phyloP scores from a whole-genome alignment of 2,113 vertebrate species.

The Dasyornis broadbenti region DNA sequence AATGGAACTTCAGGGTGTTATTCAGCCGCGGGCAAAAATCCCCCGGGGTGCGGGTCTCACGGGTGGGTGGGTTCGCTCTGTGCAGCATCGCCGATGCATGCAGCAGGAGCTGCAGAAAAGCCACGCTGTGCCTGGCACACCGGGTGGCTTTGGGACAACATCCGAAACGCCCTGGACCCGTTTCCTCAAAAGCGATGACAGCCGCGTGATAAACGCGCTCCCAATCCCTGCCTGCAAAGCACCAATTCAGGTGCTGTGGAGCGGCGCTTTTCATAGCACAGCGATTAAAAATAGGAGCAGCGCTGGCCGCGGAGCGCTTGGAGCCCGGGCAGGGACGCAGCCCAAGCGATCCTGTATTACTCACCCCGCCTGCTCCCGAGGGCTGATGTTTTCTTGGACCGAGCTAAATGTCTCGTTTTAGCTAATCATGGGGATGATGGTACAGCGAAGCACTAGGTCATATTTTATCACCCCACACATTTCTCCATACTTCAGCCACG shows the following conservation, averaged over 20 bases:
- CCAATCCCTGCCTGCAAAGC: background rate
- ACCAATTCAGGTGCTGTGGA: background rate
- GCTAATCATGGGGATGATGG: background rate
- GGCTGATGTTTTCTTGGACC: background rate
- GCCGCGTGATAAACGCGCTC: background rate
- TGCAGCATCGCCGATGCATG: accelerated
- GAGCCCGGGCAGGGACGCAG: background rate
- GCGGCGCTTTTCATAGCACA: background rate
- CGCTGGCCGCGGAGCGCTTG: background rate
- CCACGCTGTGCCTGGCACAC: accelerated
- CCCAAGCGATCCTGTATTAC: accelerated
- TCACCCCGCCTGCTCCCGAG: background rate
- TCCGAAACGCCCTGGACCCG: accelerated
- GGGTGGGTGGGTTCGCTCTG: background rate
- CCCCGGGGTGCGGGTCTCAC: accelerated
- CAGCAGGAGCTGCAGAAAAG: background rate
- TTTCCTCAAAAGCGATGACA: conserved; percentile 13
- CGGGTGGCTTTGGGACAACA: background rate
- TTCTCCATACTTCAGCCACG: background rate
- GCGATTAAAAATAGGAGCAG: background rate
- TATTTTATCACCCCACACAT: background rate
- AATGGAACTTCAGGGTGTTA: background rate
- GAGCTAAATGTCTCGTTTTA: background rate
- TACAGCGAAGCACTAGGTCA: background rate
- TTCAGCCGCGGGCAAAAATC: accelerated